Evolutionary conservation across 2,113 vertebrate species (phyloP).

Genomic region (Oenanthe oenanthe): DNA sequence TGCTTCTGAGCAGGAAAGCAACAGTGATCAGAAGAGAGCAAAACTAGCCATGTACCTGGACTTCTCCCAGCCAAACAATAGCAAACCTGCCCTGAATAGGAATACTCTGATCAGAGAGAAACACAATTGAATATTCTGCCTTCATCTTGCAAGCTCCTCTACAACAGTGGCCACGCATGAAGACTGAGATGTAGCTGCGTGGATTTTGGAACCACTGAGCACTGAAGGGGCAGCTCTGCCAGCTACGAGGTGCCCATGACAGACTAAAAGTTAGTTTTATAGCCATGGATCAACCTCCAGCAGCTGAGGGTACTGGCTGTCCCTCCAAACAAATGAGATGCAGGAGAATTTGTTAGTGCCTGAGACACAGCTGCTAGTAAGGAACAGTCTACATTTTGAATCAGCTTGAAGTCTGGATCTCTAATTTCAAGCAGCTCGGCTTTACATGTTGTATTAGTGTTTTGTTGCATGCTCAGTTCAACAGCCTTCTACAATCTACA

Average conservation of each 20-base stretch:
- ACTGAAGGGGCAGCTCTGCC: neutral
- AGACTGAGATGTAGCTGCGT: neutral
- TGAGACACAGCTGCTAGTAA: neutral
- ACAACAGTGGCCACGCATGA: accelerated
- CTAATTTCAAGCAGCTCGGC: neutral
- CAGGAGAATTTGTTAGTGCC: neutral
- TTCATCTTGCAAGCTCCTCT: neutral
- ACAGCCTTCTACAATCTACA: neutral
- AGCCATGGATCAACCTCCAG: neutral
- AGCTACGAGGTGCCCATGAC: neutral
- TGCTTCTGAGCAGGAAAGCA: neutral
- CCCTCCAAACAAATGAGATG: neutral
- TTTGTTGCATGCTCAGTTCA: neutral
- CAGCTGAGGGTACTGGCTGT: neutral
- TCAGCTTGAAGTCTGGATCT: neutral
- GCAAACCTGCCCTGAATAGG: neutral
- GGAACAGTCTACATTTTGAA: neutral
- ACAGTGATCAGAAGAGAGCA: neutral
- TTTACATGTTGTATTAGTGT: neutral
- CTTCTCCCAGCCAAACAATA: neutral
- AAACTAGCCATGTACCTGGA: neutral
- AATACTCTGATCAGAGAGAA: neutral
- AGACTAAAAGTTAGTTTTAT: neutral
- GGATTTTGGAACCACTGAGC: neutral
- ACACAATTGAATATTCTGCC: neutral